Evolutionary conservation across 1,140 invertebrate genomes (phyloP).

Genomic region (Drosophila cardini): DNA sequence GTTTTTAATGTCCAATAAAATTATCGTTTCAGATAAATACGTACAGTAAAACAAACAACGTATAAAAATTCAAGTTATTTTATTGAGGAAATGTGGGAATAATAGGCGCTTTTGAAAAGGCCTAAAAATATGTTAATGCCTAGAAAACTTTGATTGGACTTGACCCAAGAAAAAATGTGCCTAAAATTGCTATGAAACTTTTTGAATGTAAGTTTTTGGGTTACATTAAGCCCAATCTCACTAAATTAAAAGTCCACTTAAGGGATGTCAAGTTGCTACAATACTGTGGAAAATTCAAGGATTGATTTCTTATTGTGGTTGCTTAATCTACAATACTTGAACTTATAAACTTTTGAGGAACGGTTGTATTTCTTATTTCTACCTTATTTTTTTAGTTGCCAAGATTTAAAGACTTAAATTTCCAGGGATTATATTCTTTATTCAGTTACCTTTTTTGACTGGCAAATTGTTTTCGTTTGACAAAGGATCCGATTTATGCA

Average conservation of each 20-base stretch:
- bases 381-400: background rate
- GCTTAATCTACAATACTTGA: no score
- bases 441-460: slow-evolving; percentile 2
- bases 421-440: background rate
- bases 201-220: background rate
- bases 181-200: slow-evolving; percentile 1
- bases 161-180: background rate
- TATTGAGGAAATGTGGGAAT: background rate
- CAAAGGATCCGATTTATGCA: slow-evolving; percentile 33
- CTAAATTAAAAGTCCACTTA: no score
- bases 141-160: slow-evolving; percentile 3
- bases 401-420: slow-evolving; percentile 13
- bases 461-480: slow-evolving; percentile 41
- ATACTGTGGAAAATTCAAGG: no score
- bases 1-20: slow-evolving; percentile 80
- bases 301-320: no score
- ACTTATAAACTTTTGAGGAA: background rate
- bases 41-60: slow-evolving; percentile 43
- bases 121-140: slow-evolving; percentile 18
- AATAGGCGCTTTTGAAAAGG: background rate
- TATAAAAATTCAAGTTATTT: background rate
- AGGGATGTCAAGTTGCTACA: no score
- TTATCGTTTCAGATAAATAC: slow-evolving; percentile 71
- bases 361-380: no score
- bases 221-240: no score